Percentiles rank a stretch among this genome's conserved stretches.
phyloP scores from a whole-genome alignment of 2,888 invertebrate genomes.

The Campoplex capitator region DNA sequence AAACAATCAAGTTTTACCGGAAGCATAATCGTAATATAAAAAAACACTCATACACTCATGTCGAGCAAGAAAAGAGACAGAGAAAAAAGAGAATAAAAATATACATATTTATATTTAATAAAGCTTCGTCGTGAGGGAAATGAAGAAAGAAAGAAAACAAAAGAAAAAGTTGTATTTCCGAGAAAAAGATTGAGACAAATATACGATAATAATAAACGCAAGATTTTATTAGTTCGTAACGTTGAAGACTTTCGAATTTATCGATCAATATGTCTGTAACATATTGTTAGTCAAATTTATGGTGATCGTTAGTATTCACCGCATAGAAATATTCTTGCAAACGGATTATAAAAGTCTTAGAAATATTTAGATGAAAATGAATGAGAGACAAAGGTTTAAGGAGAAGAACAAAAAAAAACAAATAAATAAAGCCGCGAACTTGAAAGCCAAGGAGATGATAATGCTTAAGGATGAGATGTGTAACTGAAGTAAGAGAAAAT shows the following conservation, averaged over 20 bases:
- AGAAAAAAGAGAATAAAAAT: constrained; percentile 63
- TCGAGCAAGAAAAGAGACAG: constrained; percentile 41
- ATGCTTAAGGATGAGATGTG: constrained; percentile 48
- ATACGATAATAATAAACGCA: constrained; percentile 60
- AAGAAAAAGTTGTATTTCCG: constrained; percentile 51
- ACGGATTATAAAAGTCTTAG: constrained; percentile 55
- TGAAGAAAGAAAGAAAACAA: constrained; percentile 1
- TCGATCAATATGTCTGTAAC: constrained; percentile 62
- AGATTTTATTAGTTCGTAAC: constrained; percentile 62
- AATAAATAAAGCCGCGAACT: constrained; percentile 27
- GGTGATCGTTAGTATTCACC: constrained; percentile 59
- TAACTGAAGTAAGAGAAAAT: constrained; percentile 58
- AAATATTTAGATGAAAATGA: constrained; percentile 54
- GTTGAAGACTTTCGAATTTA: constrained; percentile 67
- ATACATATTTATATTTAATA: constrained; percentile 69
- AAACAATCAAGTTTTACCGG: constrained; percentile 11
- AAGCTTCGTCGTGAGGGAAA: constrained; percentile 51
- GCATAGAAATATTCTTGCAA: constrained; percentile 65
- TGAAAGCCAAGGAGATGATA: constrained; percentile 24
- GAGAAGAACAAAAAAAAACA: neutral
- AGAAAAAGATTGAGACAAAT: constrained; percentile 53
- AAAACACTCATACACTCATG: constrained; percentile 56
- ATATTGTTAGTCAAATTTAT: constrained; percentile 66
- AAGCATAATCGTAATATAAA: constrained; percentile 50
- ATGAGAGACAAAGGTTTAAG: constrained; percentile 13